Conservation (phyloP, 2,888 invertebrate genomes). For the Globia sparganii region DNA sequence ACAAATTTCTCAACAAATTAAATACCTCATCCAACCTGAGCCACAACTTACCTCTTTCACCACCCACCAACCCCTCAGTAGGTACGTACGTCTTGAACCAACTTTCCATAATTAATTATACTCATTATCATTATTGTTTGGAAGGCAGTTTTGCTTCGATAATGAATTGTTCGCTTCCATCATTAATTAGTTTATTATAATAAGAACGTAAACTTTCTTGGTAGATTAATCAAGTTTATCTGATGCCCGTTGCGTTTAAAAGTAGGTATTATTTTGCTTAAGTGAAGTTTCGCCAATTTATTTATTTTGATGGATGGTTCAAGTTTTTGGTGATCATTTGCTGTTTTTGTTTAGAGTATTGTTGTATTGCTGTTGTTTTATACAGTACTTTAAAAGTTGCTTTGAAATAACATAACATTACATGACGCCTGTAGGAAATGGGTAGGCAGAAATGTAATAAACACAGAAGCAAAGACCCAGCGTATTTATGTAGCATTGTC, state of each 20-base stretch:
- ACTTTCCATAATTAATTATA: conserved; percentile 91
- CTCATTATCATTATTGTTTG: conserved; percentile 91
- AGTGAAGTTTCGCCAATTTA: conserved; percentile 63
- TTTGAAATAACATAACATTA: neutral
- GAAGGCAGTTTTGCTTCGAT: conserved; percentile 90
- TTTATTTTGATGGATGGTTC: conserved; percentile 62
- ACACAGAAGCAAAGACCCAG: neutral
- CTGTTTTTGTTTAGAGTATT: conserved; percentile 21
- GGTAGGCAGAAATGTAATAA: neutral
- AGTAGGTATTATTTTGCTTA: conserved; percentile 68
- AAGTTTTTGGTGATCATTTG: conserved; percentile 51
- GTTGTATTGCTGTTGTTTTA: neutral
- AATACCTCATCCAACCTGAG: conserved; percentile 71
- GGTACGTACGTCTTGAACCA: conserved; percentile 88
- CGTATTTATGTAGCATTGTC: neutral
- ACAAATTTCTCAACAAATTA: neutral
- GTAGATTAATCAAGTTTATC: conserved; percentile 90
- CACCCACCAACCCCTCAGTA: conserved; percentile 74
- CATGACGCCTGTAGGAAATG: neutral
- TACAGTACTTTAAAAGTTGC: neutral
- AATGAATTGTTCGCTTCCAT: conserved; percentile 90
- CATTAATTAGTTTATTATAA: conserved; percentile 91
- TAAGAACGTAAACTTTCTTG: conserved; percentile 87
- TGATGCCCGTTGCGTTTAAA: conserved; percentile 83
- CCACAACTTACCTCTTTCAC: conserved; percentile 55